A percentile compares a stretch with the other conserved stretches of the same genome.
phyloP scores from a whole-genome alignment of 2,113 vertebrate genomes.

The Nymphicus hollandicus region DNA sequence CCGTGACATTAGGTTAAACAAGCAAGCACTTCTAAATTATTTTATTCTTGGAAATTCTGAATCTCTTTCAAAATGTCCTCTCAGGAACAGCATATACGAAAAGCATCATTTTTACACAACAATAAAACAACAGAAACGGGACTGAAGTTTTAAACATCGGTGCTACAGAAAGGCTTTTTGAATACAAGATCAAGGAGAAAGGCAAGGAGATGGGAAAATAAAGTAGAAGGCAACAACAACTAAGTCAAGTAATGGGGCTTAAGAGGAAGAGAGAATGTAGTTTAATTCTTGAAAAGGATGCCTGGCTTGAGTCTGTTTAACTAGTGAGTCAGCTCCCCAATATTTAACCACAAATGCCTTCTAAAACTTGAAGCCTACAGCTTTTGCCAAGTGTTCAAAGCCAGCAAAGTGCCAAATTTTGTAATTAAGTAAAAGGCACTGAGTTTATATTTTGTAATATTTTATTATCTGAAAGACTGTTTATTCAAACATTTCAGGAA shows the following conservation, averaged over 20 bases:
- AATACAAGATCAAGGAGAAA: background rate
- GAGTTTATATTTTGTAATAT: background rate
- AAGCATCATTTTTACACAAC: background rate
- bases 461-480: background rate
- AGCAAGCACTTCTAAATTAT: background rate
- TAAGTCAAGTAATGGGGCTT: background rate
- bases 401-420: background rate
- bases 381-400: conserved; percentile 23
- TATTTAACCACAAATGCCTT: conserved; percentile 39
- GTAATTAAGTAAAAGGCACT: background rate
- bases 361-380: background rate
- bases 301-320: conserved; percentile 27
- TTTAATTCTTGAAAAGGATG: conserved; percentile 27
- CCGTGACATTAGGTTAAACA: background rate
- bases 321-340: conserved; percentile 43
- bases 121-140: background rate
- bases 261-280: background rate
- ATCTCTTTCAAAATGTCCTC: background rate
- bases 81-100: background rate
- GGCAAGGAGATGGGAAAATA: background rate
- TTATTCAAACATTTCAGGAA: conserved; percentile 12
- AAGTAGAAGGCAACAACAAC: background rate
- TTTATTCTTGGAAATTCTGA: conserved; percentile 4
- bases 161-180: background rate
- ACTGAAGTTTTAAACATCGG: background rate